These are phyloP conservation scores for Hyperoplus immaculatus DNA, from an alignment of 2,797 vertebrate species.

Conservation along the genomic window DNA sequence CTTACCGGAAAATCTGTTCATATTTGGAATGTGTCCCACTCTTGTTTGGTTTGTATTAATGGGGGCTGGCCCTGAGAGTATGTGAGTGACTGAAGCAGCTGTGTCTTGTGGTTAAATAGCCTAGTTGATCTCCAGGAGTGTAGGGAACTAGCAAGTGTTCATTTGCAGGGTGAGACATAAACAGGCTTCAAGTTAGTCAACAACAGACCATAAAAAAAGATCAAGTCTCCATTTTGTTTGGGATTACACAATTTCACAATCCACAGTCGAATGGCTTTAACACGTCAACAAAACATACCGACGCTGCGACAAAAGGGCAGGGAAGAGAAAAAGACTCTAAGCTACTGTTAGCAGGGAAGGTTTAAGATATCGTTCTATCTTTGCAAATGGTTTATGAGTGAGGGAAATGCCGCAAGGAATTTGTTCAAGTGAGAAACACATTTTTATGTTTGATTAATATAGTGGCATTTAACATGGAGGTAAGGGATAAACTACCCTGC, in stretches of 20 bases:
- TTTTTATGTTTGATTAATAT: slow-evolving; percentile 7
- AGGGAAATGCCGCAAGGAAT: neutral
- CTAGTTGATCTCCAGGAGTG: neutral
- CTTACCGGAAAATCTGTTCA: neutral
- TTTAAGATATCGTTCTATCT: neutral
- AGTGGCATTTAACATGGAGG: slow-evolving; percentile 7
- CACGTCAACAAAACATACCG: neutral
- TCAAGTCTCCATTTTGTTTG: neutral
- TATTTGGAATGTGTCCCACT: neutral
- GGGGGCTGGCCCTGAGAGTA: neutral
- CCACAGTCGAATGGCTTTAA: neutral
- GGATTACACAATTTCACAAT: neutral
- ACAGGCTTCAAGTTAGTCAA: neutral
- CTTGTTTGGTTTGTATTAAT: neutral
- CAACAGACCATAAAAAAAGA: neutral
- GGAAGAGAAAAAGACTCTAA: neutral
- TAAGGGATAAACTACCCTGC: neutral
- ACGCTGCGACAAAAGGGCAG: neutral
- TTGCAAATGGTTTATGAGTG: neutral
- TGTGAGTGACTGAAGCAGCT: neutral
- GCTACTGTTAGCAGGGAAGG: neutral
- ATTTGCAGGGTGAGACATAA: neutral
- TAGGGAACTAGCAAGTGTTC: neutral
- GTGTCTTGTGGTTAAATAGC: neutral
- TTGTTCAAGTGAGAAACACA: neutral